Base-by-base conservation (phyloP, 30 jellyfish, hydroid and myxozoan genomes). In the Cassiopea andromeda region DNA sequence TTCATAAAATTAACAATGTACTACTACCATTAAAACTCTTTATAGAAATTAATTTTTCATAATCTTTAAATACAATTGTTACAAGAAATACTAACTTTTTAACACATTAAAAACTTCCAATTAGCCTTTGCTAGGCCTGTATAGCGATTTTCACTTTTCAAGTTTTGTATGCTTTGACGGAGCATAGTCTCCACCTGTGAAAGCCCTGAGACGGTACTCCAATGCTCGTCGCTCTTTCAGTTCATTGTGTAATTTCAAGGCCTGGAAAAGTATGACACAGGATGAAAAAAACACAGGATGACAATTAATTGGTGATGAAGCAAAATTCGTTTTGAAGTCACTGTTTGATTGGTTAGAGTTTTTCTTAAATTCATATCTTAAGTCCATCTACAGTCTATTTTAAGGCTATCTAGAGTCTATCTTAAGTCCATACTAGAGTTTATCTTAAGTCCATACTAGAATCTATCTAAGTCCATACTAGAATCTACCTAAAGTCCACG, bases 121-220 rank as follows among this genome's bases (percentile, higher is more conserved):
- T 17, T 14, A 17, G 2, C 43, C 19, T 2, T 64, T 2, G 5
- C 15, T 0, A 27, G 15, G 6, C 15, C 15, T 64, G 73, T 27
- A 64, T 64, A 2, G 15, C 15, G 8, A 27, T 27, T 2, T 7
- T 64, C 73, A 64, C 15, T 64, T 64, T 17, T 64, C 15, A 17
- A 7, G 43, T 14, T 16, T 70, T 27, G 93, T 73, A 75, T 91
- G 97, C 17, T 83, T 83, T 10, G 91, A 93, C 4, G 98, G 97
- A 4, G 95, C 91, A 77, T 27, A 94, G 67, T 85, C 98, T 14
- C 90, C 98, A 43, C 94, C 98, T 0, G 97, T 94, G 76, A 94
- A 94, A 2, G 98, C 98, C 10, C 98, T 77, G 72, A 94, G 83
- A 15, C 98, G 93, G 73, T 94, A 94, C 59, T 94, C 97, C 71